phyloP scores from a whole-genome alignment of 2,797 vertebrate genomes.

The Fundulus diaphanus region DNA sequence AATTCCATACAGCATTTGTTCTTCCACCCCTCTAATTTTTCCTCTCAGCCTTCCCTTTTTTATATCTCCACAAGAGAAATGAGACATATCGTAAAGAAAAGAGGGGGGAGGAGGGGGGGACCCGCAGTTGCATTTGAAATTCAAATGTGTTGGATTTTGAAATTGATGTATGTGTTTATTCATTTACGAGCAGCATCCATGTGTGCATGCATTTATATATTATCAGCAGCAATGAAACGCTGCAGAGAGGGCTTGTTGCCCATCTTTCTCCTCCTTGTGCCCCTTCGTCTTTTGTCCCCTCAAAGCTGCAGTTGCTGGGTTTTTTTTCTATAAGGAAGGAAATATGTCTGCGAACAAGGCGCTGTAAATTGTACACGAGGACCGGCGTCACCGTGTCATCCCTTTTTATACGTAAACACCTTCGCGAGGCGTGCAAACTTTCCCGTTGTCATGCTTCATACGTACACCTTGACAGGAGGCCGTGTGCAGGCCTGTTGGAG shows the following conservation, averaged over 20 bases:
- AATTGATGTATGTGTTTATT: conserved; percentile 82
- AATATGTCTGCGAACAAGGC: conserved; percentile 32
- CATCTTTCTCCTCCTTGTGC: conserved; percentile 12
- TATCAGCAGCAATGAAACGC: conserved; percentile 68
- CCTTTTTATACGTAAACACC: conserved; percentile 36
- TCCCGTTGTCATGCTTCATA: conserved; percentile 28
- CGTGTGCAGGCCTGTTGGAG: conserved; percentile 43
- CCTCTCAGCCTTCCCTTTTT: conserved; percentile 57
- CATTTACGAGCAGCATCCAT: conserved; percentile 75
- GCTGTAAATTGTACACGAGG: conserved; percentile 44
- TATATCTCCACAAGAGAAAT: conserved; percentile 72
- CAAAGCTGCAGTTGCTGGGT: conserved; percentile 5
- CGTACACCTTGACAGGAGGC: conserved; percentile 2
- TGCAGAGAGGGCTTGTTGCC: conserved; percentile 31
- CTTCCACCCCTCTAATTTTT: conserved; percentile 61
- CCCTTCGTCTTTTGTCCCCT: conserved; percentile 48
- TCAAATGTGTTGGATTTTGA: conserved; percentile 78
- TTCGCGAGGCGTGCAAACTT: conserved; percentile 27
- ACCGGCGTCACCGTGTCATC: conserved; percentile 6
- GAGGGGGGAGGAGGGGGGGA: background rate
- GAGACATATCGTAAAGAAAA: conserved; percentile 73
- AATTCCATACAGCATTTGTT: conserved; percentile 69
- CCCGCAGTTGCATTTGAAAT: conserved; percentile 69
- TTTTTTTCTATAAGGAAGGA: conserved; percentile 23
- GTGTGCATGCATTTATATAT: conserved; percentile 72